Conservation (phyloP, 2,888 invertebrate genomes). For the Strigamia transsilvanica region DNA sequence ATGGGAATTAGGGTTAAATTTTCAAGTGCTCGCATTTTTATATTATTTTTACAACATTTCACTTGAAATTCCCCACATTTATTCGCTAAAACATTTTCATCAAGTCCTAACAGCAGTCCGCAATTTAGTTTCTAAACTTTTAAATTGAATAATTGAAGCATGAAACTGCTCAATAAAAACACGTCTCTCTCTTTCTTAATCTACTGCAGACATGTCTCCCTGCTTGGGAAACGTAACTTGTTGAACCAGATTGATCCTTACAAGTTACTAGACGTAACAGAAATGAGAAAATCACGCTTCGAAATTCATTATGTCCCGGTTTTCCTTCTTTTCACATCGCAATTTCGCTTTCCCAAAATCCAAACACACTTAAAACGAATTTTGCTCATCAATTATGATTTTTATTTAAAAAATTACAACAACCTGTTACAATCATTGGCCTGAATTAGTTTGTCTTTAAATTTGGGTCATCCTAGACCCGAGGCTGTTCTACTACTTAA, state of each 20-base stretch:
- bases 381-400: background rate
- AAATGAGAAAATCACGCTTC: background rate
- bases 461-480: constrained; percentile 32
- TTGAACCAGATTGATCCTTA: constrained; percentile 39
- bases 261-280: constrained; percentile 33
- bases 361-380: background rate
- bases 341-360: background rate
- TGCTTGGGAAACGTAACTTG: constrained; percentile 41
- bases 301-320: background rate
- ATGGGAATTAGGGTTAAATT: constrained; percentile 48
- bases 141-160: constrained; percentile 35
- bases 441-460: constrained; percentile 46
- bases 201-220: constrained; percentile 31
- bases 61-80: background rate
- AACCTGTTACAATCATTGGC: constrained; percentile 43
- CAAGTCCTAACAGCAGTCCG: too few relatives aligned
- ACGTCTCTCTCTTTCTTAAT: constrained; percentile 13
- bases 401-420: constrained; percentile 6
- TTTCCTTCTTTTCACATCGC: background rate
- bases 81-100: background rate
- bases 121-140: background rate
- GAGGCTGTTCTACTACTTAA: constrained; percentile 31
- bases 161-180: constrained; percentile 47
- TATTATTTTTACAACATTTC: constrained; percentile 4
- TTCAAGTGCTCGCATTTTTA: constrained; percentile 28